phyloP scores from a whole-genome alignment of 1,140 invertebrate species.

The Lepidurus apus region DNA sequence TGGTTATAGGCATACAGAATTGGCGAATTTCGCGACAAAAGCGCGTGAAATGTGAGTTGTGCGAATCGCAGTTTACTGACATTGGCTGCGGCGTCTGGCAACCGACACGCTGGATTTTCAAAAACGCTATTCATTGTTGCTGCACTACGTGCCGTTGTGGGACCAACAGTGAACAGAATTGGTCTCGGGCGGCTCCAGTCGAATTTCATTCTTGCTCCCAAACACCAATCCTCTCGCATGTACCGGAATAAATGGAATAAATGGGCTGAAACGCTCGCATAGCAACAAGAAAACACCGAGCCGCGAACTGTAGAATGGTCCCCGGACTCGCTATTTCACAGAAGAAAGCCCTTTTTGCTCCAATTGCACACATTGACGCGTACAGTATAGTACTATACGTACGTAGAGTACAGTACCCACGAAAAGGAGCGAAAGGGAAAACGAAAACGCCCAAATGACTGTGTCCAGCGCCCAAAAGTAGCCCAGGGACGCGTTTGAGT shows the following conservation, averaged over 20 bases:
- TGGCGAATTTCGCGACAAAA: neutral
- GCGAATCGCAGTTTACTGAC: neutral
- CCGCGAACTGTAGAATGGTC: neutral
- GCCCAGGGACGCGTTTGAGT: no score
- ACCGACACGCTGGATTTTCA: no score
- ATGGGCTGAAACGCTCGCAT: neutral
- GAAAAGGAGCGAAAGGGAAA: no score
- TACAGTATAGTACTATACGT: neutral
- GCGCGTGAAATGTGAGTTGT: conserved; percentile 16
- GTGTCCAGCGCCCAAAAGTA: neutral
- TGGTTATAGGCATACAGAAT: neutral
- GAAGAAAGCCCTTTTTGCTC: neutral
- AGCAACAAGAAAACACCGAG: neutral
- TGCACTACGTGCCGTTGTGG: no score
- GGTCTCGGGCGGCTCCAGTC: no score
- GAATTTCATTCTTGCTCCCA: neutral
- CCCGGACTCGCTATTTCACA: neutral
- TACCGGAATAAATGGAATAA: neutral
- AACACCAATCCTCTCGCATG: no score
- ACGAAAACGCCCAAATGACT: neutral
- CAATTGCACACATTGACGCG: neutral
- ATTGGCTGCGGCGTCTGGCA: neutral
- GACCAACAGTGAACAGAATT: no score
- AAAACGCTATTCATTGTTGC: no score
- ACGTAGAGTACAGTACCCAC: neutral